Conservation (phyloP, 2,113 vertebrate species). For the Promerops cafer region DNA sequence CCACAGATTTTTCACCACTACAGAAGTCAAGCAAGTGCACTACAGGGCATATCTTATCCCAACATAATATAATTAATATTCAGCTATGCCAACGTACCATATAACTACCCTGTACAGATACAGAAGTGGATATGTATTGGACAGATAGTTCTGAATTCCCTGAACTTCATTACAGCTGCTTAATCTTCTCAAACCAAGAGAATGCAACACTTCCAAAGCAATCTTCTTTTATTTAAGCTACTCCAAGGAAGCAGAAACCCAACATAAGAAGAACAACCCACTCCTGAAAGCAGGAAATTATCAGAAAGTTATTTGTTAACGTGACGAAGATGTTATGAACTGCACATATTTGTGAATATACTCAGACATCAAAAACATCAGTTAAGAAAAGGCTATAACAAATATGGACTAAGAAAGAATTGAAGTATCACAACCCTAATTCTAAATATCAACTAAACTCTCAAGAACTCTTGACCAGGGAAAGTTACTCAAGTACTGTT, state of each 20-base stretch:
- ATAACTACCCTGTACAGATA: background rate
- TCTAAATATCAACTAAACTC: background rate
- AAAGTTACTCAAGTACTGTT: background rate
- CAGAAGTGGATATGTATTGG: background rate
- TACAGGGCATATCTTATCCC: background rate
- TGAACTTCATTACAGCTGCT: background rate
- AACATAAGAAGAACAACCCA: background rate
- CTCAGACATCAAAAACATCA: background rate
- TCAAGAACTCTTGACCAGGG: background rate
- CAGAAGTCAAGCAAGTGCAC: background rate
- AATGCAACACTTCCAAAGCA: background rate
- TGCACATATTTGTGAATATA: background rate
- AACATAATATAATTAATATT: background rate
- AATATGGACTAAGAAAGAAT: background rate
- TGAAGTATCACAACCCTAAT: background rate
- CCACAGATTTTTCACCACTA: background rate
- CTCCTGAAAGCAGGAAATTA: background rate
- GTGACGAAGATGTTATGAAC: background rate
- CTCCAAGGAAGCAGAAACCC: background rate
- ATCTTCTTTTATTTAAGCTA: background rate
- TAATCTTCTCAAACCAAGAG: background rate
- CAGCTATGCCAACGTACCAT: background rate
- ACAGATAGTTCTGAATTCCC: background rate
- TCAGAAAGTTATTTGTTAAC: background rate
- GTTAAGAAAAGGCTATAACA: background rate